Conservation (phyloP, 2,888 invertebrate genomes). For the Dione vanillae region DNA sequence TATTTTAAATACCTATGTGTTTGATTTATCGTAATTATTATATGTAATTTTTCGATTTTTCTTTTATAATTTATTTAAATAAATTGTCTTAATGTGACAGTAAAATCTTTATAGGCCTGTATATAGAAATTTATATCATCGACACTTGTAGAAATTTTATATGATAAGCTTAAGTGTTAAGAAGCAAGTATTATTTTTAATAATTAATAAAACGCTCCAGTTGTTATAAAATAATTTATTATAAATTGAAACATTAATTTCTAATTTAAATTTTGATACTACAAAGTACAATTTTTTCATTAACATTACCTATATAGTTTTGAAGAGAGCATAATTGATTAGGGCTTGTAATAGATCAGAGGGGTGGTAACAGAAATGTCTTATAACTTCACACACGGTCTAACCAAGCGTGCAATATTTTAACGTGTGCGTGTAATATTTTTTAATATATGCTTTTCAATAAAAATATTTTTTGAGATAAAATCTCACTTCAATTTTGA, state of each 20-base stretch:
- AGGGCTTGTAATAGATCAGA: conserved; percentile 57
- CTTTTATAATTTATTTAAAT: too few species aligned
- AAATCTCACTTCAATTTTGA: not conserved
- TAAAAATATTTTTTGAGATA: too few species aligned
- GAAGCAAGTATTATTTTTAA: too few species aligned
- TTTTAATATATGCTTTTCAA: conserved; percentile 6
- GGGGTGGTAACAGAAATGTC: conserved; percentile 42
- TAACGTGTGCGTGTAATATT: not conserved
- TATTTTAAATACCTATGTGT: not conserved
- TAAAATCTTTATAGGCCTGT: too few species aligned
- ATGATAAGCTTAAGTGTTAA: too few species aligned
- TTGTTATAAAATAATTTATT: not conserved
- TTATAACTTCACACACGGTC: conserved; percentile 26
- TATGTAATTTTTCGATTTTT: too few species aligned
- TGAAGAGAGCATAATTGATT: conserved; percentile 21
- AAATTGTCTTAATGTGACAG: too few species aligned
- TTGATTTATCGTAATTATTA: too few species aligned
- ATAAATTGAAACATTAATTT: not conserved
- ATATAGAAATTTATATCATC: too few species aligned
- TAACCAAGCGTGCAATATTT: conserved; percentile 31
- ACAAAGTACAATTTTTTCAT: not conserved
- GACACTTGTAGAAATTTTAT: too few species aligned
- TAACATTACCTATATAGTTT: not conserved
- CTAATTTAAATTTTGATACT: not conserved
- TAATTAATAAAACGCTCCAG: too few species aligned